Base-by-base conservation (phyloP, 2,888 invertebrate genomes). In the Sarcophaga variegata region DNA sequence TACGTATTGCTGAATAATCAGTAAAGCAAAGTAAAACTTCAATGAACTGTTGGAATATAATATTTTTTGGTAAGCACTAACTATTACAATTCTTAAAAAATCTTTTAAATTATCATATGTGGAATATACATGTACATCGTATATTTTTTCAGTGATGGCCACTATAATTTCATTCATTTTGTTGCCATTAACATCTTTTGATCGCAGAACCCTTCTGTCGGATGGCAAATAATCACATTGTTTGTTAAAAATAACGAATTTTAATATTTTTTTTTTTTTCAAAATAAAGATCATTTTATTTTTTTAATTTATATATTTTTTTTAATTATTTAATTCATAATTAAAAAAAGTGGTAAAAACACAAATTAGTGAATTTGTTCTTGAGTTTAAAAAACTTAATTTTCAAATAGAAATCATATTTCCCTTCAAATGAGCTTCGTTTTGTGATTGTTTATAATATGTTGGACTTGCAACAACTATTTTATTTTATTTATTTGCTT, bases 401-500 rank as follows among this genome's bases (percentile, higher is more conserved):
- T 69, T 74, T 86, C 25, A 70, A 81, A 75, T 66, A 70, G 77
- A 86, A 82, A 78, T 81, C 78, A 54, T 47, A 81, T 86, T 78
- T 78, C 79, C 64, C 67, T 75, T 76, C 47, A 71, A 70, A 71
- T 71, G 47, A 25, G 66, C 54, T 80, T 77, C 25, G n/a, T 59
- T 71, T 64, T 82, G 63, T 64, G 54, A 66, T 83, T 77, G 71
- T 75, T 22, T 62, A 25, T 75, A 22, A 3, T 22, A 4, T 47
- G 25, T 63, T 47, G 25, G 62, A 63, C 60, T 59, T 67, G 69
- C 64, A 59, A 37, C 12, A 45, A 54, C 54, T 54, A 54, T 17
- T 14, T 54, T 12, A 14, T 54, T 45, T 22, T 69, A 1, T 22
- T 70, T 37, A 45, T 25, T 66, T 71, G 88, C 91, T 94, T 96